Percentiles rank a stretch among this genome's conserved stretches.
These are phyloP conservation scores for Zaprionus ghesquierei DNA, from an alignment of 1,140 invertebrate species.

Conservation along the genomic window DNA sequence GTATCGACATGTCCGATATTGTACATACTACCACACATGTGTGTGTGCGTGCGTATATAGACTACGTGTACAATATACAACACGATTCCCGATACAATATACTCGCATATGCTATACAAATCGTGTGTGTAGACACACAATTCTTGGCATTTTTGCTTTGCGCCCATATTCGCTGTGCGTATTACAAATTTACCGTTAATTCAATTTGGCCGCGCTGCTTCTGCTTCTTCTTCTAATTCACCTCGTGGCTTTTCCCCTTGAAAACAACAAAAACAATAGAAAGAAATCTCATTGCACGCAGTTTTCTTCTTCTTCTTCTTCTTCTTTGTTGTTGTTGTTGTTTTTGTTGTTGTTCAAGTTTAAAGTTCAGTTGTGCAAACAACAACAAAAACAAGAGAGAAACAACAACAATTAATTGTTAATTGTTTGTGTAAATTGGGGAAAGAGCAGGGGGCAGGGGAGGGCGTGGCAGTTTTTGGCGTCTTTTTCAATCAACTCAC, in stretches of 20 bases:
- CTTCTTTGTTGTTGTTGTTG: neutral
- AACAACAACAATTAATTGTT: conserved; percentile 8
- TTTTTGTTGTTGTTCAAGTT: conserved; percentile 9
- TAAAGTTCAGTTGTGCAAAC: conserved; percentile 39
- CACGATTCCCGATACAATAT: conserved; percentile 3
- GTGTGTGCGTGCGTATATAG: conserved; percentile 1
- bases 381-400: conserved; percentile 1
- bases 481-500: conserved; percentile 46
- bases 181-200: conserved; percentile 66
- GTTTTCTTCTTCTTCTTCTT: conserved; percentile 11
- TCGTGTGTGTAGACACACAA: conserved; percentile 1
- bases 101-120: conserved; percentile 41
- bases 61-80: conserved; percentile 4
- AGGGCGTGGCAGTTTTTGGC: neutral
- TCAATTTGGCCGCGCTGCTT: conserved; percentile 48
- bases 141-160: conserved; percentile 18
- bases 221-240: neutral
- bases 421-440: conserved; percentile 52
- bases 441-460: neutral
- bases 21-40: neutral
- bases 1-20: conserved; percentile 15
- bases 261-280: neutral
- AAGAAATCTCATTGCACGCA: conserved; percentile 2
- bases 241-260: neutral
- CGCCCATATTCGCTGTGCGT: conserved; percentile 16